Percentiles rank a stretch among this genome's conserved stretches.
Evolutionary conservation across 2,113 vertebrate genomes (phyloP).

Genomic region (Tenebrosternarchus preto): DNA sequence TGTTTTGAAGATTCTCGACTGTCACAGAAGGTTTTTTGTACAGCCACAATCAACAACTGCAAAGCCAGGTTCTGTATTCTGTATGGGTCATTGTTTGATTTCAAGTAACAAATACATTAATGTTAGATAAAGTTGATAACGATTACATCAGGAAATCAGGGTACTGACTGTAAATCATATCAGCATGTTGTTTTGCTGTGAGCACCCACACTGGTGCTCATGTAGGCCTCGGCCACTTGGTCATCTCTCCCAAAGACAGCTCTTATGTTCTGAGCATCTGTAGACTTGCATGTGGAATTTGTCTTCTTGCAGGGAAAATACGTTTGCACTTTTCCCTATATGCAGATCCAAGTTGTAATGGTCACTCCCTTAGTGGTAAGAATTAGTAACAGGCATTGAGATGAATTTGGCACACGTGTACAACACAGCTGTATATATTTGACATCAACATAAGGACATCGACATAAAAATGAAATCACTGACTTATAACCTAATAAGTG

Average conservation of each 20-base stretch:
- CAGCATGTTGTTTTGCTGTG: slow-evolving; percentile 19
- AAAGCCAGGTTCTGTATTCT: not conserved
- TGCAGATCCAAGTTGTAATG: slow-evolving; percentile 60
- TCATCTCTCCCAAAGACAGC: not conserved
- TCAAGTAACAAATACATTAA: not conserved
- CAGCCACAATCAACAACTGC: slow-evolving; percentile 61
- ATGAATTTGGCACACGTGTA: slow-evolving; percentile 64
- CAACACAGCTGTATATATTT: slow-evolving; percentile 68
- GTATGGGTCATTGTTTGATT: not conserved
- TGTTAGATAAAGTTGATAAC: slow-evolving; percentile 2
- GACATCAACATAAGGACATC: slow-evolving; percentile 54
- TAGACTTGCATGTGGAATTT: slow-evolving; percentile 37
- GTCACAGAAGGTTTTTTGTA: slow-evolving; percentile 57
- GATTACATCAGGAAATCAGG: slow-evolving; percentile 10
- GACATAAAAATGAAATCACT: slow-evolving; percentile 67
- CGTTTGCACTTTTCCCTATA: slow-evolving; percentile 61
- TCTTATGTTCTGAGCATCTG: slow-evolving; percentile 40
- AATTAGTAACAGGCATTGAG: slow-evolving; percentile 65
- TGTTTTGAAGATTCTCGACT: slow-evolving; percentile 62
- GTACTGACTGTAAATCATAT: slow-evolving; percentile 5
- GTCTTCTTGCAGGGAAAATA: slow-evolving; percentile 58
- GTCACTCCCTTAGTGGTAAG: slow-evolving; percentile 63
- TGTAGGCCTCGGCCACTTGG: slow-evolving; percentile 1
- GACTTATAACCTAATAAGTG: slow-evolving; percentile 60
- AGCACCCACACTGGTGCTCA: not conserved